phyloP scores from a whole-genome alignment of 2,113 vertebrate genomes.

The Pachyramphus minor region DNA sequence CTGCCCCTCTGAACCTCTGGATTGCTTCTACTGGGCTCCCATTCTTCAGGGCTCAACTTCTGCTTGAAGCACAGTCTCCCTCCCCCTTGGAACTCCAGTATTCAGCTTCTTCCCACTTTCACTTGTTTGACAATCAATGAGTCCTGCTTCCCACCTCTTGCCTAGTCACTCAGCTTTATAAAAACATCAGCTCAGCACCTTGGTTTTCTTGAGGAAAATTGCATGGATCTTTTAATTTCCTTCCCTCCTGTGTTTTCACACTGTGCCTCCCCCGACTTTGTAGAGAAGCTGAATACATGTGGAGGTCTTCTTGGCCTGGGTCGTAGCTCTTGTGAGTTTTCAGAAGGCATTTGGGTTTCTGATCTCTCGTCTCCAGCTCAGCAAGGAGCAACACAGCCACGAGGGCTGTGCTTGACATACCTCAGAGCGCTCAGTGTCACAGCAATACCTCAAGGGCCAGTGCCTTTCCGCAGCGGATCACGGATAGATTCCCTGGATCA shows the following conservation, averaged over 20 bases:
- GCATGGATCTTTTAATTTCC: not conserved
- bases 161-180: not conserved
- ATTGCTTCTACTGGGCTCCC: not conserved
- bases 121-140: not conserved
- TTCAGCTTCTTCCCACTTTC: not conserved
- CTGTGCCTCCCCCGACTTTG: not conserved
- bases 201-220: not conserved
- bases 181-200: not conserved
- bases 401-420: not conserved
- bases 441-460: not conserved
- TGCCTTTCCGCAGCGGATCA: accelerated
- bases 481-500: not conserved
- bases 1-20: not conserved
- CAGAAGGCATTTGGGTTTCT: accelerated
- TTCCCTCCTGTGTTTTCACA: not conserved
- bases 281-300: not conserved
- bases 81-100: not conserved
- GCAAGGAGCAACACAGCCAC: not conserved
- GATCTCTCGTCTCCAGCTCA: accelerated
- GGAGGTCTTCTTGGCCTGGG: not conserved
- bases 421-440: not conserved
- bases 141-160: not conserved
- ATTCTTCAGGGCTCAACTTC: not conserved
- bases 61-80: accelerated
- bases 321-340: not conserved